Base-by-base conservation (phyloP, 2,888 invertebrate genomes). In the Rapana venosa region DNA sequence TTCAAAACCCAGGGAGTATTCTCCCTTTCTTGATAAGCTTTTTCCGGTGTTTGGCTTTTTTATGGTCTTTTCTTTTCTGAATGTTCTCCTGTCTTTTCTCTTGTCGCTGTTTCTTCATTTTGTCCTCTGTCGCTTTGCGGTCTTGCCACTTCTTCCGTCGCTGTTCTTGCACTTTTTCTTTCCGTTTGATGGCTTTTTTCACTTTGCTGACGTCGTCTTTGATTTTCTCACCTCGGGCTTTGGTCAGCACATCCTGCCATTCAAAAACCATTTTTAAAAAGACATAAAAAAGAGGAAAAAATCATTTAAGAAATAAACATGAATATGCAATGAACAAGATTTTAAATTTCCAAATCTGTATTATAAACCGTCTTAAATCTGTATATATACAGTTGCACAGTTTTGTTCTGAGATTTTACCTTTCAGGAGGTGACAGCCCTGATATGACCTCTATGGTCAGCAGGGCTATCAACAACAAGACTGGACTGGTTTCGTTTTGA, bases 171-270 rank as follows among this genome's bases (percentile, higher is more conserved):
- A 97, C 97, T 95, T 98, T 97, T 94, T 98, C 98, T 96, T 97
- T 97, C 93, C 97, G 98, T 95, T 98, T 98, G 89, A 99, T 97
- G 4, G 98, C 97, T 95, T 98, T 98, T 95, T 98, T 98, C 88
- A 99, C 96, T 90, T 99, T 96, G 88, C 97, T 97, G 2, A 98
- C 97, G 96, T 99, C 98, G 96, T 99, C 99, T 96, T 98, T 98
- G 0, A 99, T 97, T 97, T 98, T 99, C 93, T 98, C 97, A 0
- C 99, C 99, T 95, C 98, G 97, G 1, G 98, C 98, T 97, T 98
- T 98, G 88, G 98, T 98, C 90, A 99, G 96, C 0, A 98, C 98
- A 94, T 97, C 97, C 95, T 98, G 97, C 99, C 99, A 99, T 5
- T 47, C 6, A 47, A 47, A 47, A 47, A 47, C n/a, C n/a, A n/a